Evolutionary conservation across 2,797 vertebrate species (phyloP).

Genomic region (Fratercula arctica): DNA sequence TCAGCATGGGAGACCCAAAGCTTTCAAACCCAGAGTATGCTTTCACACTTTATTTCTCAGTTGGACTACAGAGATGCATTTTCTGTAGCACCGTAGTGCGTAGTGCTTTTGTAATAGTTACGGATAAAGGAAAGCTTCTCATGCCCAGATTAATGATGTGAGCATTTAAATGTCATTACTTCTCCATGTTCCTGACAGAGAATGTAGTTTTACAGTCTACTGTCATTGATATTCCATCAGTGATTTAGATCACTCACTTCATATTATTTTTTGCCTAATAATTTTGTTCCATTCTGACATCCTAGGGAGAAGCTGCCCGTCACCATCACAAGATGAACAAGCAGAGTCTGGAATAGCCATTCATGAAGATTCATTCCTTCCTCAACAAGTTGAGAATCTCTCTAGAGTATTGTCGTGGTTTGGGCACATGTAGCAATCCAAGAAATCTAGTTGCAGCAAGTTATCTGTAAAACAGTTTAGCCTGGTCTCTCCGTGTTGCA

Average conservation of each 20-base stretch:
- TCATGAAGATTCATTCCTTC: not conserved
- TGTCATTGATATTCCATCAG: not conserved
- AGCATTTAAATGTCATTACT: not conserved
- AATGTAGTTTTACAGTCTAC: not conserved
- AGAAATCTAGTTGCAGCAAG: not conserved
- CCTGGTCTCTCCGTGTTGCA: not conserved
- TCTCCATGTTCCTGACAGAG: not conserved
- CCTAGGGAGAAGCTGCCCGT: conserved; percentile 48
- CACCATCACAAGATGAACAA: not conserved
- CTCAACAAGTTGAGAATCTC: not conserved
- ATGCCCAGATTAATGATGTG: not conserved
- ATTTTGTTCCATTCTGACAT: conserved; percentile 16
- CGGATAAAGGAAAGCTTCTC: not conserved
- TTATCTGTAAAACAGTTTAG: not conserved
- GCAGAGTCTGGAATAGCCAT: not conserved
- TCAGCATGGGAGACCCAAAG: not conserved
- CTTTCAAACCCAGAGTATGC: not conserved
- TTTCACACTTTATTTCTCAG: not conserved
- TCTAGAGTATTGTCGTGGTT: not conserved
- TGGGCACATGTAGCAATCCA: not conserved
- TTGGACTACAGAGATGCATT: not conserved
- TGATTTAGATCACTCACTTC: not conserved
- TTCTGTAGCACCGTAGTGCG: not conserved
- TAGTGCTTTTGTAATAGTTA: not conserved
- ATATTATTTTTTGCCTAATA: not conserved